Base-by-base conservation (phyloP, 2,113 vertebrate species). In the Egretta garzetta region DNA sequence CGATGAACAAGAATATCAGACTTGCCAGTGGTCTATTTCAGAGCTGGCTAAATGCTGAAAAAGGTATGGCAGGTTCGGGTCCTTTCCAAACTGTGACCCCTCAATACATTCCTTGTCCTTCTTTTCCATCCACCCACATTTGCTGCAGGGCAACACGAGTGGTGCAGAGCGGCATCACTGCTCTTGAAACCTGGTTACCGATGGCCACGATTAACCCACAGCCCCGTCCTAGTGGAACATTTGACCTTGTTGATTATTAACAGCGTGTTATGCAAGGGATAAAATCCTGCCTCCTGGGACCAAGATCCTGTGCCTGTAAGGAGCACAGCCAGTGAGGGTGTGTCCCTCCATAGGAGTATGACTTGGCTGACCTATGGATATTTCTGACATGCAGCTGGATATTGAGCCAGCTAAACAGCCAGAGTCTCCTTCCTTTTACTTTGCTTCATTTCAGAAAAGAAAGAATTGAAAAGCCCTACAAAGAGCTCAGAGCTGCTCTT, bases 321-420 rank as follows among this genome's bases (percentile, higher is more conserved):
- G 3, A 49, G 14, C 0, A 0, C 9, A 49, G 50, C 14, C 5
- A 67, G 32, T 17, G 19, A 50, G 47, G 13, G 22, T 81, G 22
- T 37, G 47, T 63, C 32, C 26, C 10, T 28, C 28, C 20, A 5
- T 26, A 15, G 0, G 0, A 88, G 13, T 0, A 0, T 62, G 41
- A 37, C 33, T 91, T 94, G 64, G 63, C 73, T 95, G 88, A 79
- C 58, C 64, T 77, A 33, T 63, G 41, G 64, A 20, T 75, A 43
- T 91, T 93, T 94, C 68, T 88, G 39, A 58, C 3, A 8, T 14
- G 7, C 28, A 79, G 33, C 18, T 87, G 76, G 47, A 47, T 80
- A 53, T 60, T 0, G 0, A 80, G 71, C 53, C 50, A 91, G 59
- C 19, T 39, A 68, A 68, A 80, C 14, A 64, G 32, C 0, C 0